A percentile compares a stretch with the other conserved stretches of the same genome.
Conservation (phyloP, 2,888 invertebrate genomes). For the Podotricha telesiphe region DNA sequence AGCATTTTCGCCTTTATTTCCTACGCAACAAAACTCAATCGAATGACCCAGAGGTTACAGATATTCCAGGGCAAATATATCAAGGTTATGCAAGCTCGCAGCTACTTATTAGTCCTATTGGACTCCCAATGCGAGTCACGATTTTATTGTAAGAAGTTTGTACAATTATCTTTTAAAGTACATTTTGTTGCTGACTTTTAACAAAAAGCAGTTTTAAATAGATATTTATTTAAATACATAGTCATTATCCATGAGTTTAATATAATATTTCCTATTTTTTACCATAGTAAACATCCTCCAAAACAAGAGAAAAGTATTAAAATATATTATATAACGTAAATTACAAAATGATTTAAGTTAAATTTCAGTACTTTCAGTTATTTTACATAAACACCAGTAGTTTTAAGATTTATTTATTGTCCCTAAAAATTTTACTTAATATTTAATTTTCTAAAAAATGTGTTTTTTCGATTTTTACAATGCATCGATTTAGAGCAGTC, state of each 20-base stretch:
- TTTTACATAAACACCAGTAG: too few relatives aligned
- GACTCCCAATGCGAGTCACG: conserved; percentile 48
- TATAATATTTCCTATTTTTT: too few relatives aligned
- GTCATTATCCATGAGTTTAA: neutral
- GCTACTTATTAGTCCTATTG: conserved; percentile 47
- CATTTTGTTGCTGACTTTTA: neutral
- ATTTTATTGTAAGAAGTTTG: conserved; percentile 44
- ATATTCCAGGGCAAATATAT: conserved; percentile 33
- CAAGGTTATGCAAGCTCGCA: conserved; percentile 51
- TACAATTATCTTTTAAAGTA: conserved; percentile 34
- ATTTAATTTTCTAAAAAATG: too few relatives aligned
- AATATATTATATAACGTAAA: too few relatives aligned
- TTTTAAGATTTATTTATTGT: too few relatives aligned
- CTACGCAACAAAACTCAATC: conserved; percentile 1
- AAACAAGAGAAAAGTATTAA: too few relatives aligned
- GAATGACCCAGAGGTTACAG: conserved; percentile 12
- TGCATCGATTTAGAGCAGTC: too few relatives aligned
- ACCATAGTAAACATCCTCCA: too few relatives aligned
- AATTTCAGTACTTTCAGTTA: too few relatives aligned
- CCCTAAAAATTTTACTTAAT: too few relatives aligned
- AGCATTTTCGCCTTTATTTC: conserved; percentile 16
- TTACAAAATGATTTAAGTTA: too few relatives aligned
- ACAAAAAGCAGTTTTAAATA: neutral
- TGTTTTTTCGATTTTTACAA: too few relatives aligned
- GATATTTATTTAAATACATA: neutral